phyloP scores from a whole-genome alignment of 2,888 invertebrate species.

The Epinotia bilunana region DNA sequence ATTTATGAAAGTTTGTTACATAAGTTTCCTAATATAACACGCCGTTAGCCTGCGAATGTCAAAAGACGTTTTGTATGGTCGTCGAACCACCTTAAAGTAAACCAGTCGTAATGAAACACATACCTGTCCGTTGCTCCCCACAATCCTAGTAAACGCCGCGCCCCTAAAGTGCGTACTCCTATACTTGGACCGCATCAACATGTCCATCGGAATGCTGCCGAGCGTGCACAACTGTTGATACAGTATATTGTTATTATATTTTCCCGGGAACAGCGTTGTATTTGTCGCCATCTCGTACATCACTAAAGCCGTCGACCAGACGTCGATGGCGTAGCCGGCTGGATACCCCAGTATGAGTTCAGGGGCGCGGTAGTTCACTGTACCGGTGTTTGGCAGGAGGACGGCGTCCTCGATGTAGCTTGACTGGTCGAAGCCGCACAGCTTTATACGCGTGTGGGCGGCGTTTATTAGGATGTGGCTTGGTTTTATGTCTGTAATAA shows the following conservation, averaged over 20 bases:
- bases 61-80: too few species aligned
- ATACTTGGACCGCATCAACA: conserved; percentile 55
- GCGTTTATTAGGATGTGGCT: conserved; percentile 64
- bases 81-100: not conserved
- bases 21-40: too few species aligned
- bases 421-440: conserved; percentile 68
- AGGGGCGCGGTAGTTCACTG: conserved; percentile 63
- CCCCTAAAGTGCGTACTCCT: conserved; percentile 54
- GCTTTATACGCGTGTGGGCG: conserved; percentile 55
- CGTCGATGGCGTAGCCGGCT: conserved; percentile 60
- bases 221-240: conserved; percentile 61
- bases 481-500: conserved; percentile 72
- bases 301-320: conserved; percentile 68
- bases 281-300: conserved; percentile 67
- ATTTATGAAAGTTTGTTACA: too few species aligned
- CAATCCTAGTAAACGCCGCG: conserved; percentile 50
- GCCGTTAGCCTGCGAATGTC: too few species aligned
- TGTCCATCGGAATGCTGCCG: conserved; percentile 57
- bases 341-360: conserved; percentile 67
- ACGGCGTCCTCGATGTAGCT: conserved; percentile 45
- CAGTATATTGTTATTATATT: conserved; percentile 60
- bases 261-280: conserved; percentile 55
- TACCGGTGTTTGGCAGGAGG: conserved; percentile 54
- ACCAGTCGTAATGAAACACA: conserved; percentile 21
- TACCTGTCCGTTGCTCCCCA: conserved; percentile 49